phyloP scores from a whole-genome alignment of 1,140 invertebrate species.

The Popillia japonica region DNA sequence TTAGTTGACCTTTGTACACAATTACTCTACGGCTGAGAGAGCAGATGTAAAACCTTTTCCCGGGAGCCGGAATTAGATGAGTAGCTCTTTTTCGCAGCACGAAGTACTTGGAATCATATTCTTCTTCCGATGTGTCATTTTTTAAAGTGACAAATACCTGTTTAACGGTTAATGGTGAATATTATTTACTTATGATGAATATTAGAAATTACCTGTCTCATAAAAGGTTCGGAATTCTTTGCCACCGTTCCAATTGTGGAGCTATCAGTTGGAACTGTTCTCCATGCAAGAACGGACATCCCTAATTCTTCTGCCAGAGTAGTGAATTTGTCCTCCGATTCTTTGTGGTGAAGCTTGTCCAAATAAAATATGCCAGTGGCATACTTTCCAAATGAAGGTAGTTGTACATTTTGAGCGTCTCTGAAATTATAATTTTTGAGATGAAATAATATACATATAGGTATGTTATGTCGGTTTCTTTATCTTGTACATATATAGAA shows the following conservation, averaged over 20 bases:
- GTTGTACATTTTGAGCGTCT: slow-evolving; percentile 77
- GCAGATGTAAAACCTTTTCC: slow-evolving; percentile 94
- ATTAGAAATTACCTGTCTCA: slow-evolving; percentile 74
- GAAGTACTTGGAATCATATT: slow-evolving; percentile 76
- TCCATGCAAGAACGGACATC: slow-evolving; percentile 88
- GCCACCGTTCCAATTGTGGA: slow-evolving; percentile 89
- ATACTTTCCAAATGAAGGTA: slow-evolving; percentile 89
- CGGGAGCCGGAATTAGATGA: slow-evolving; percentile 83
- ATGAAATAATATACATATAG: neutral
- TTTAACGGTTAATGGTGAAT: neutral
- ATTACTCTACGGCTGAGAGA: slow-evolving; percentile 89
- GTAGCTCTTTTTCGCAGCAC: slow-evolving; percentile 92
- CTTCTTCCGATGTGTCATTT: slow-evolving; percentile 49
- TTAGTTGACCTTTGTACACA: slow-evolving; percentile 98
- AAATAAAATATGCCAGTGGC: slow-evolving; percentile 96
- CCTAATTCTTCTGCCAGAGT: slow-evolving; percentile 82
- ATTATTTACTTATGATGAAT: neutral
- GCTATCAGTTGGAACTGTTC: slow-evolving; percentile 88
- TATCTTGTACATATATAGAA: too few relatives aligned
- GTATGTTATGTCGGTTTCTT: too few relatives aligned
- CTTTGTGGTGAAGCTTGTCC: slow-evolving; percentile 81
- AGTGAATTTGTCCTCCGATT: slow-evolving; percentile 83
- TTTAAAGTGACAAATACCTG: slow-evolving; percentile 51
- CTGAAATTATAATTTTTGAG: slow-evolving; percentile 62
- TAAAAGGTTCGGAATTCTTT: slow-evolving; percentile 91